phyloP scores from a whole-genome alignment of 1,140 invertebrate species.

The Musca vetustissima region DNA sequence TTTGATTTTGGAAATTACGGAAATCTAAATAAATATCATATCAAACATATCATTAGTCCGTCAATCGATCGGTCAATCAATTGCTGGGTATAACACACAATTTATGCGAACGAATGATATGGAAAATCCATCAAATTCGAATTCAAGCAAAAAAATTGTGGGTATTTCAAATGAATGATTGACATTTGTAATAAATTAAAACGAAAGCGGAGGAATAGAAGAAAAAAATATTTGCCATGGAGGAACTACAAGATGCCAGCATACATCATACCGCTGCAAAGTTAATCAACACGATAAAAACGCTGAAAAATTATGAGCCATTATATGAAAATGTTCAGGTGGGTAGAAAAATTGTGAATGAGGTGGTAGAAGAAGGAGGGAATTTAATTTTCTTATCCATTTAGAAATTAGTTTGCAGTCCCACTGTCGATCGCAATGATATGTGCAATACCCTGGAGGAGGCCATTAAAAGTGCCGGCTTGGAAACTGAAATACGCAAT shows the following conservation, averaged over 20 bases:
- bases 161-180: not conserved
- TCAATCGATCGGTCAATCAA: too few species aligned
- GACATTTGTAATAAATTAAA: not conserved
- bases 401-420: slow-evolving; percentile 73
- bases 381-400: slow-evolving; percentile 9
- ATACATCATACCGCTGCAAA: slow-evolving; percentile 66
- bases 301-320: slow-evolving; percentile 64
- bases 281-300: slow-evolving; percentile 65
- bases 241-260: slow-evolving; percentile 59
- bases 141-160: too few species aligned
- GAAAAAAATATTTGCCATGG: slow-evolving; percentile 57
- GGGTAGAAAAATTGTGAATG: slow-evolving; percentile 57
- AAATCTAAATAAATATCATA: too few species aligned
- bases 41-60: too few species aligned
- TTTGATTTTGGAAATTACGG: too few species aligned
- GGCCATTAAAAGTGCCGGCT: slow-evolving; percentile 71
- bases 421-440: slow-evolving; percentile 71
- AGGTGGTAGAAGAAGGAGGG: too few species aligned
- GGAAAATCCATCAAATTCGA: too few species aligned
- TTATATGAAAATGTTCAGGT: slow-evolving; percentile 68
- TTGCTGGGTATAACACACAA: too few species aligned
- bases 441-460: slow-evolving; percentile 74
- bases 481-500: slow-evolving; percentile 79
- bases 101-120: too few species aligned
- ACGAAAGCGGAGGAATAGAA: not conserved